Conservation (phyloP, 2,113 vertebrate genomes). For the Catharus fuscescens region DNA sequence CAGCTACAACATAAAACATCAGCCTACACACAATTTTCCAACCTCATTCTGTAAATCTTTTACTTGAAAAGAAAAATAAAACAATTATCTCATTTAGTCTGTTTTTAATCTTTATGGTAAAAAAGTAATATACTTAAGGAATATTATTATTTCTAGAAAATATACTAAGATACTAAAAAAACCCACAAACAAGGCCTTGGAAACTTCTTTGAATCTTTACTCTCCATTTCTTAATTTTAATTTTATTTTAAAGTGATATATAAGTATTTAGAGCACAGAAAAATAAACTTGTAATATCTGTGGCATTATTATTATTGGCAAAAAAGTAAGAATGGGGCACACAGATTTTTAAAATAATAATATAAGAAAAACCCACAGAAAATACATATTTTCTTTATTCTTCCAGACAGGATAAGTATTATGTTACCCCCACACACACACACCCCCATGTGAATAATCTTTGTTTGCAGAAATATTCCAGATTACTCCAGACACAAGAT, state of each 20-base stretch:
- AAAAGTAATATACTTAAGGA: background rate
- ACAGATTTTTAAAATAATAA: background rate
- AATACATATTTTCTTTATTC: background rate
- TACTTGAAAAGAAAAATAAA: constrained; percentile 75
- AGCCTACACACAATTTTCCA: constrained; percentile 79
- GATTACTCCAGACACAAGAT: background rate
- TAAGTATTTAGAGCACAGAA: background rate
- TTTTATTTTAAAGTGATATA: background rate
- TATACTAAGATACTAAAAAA: background rate
- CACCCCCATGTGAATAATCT: background rate
- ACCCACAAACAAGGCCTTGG: background rate
- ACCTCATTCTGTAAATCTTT: constrained; percentile 74
- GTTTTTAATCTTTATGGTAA: constrained; percentile 28
- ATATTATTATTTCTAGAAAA: constrained; percentile 16
- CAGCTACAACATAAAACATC: constrained; percentile 72
- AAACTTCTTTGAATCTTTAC: background rate
- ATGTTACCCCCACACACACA: background rate
- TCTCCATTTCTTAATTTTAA: background rate
- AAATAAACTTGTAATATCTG: background rate
- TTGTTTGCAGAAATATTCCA: background rate
- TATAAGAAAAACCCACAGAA: background rate
- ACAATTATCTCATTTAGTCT: constrained; percentile 60
- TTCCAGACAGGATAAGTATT: background rate
- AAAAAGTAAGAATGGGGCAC: background rate
- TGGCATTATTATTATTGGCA: background rate